Base-by-base conservation (phyloP, 2,797 vertebrate species). In the Oreonectes daqikongensis region DNA sequence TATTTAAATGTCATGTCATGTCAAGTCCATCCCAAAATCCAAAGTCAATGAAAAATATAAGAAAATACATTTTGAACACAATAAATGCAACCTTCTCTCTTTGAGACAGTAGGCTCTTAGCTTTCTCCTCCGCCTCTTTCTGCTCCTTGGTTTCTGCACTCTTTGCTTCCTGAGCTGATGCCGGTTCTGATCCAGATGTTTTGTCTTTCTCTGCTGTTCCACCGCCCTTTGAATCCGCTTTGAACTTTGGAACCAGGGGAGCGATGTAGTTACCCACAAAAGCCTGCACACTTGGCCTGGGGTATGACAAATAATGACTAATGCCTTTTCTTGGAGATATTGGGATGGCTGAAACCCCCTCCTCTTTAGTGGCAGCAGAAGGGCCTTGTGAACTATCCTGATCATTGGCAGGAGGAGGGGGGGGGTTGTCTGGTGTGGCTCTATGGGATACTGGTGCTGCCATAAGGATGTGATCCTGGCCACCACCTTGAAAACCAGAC, bases 241-340 rank as follows among this genome's bases (percentile, higher is more conserved):
- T 87, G 81, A 96, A 92, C 85, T 94, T 99, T 40, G 96, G 96
- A 53, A 97, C 96, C 71, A 98, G 89, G 12, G 96, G 95, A 1
- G 94, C 89, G n/a, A 99, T 94, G 85, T 97, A 99, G 86, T 90
- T 97, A 82, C 95, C 96, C 1, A 98, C 95, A 84, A 98, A 97
- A 10, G 95, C 95, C 73, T 96, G 96, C 9, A 97, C 93, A 0
- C 94, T 97, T 86, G 95, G 96, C 66, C 93, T 93, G n/a, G 95
- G 95, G 81, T 95, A 94, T 0, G 95, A 95, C 72, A 98, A 90
- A 69, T 98, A 96, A 82, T 91, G 94, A 66, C 93, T 93, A 87
- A 98, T 94, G 69, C 94, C 94, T 83, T 95, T 96, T 85, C 95
- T 97, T 2, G 93, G 61, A n/a, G 95, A 88, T 79, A 85, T 14